Evolutionary conservation across 1,140 invertebrate genomes (phyloP).

Genomic region (Aculops lycopersici): DNA sequence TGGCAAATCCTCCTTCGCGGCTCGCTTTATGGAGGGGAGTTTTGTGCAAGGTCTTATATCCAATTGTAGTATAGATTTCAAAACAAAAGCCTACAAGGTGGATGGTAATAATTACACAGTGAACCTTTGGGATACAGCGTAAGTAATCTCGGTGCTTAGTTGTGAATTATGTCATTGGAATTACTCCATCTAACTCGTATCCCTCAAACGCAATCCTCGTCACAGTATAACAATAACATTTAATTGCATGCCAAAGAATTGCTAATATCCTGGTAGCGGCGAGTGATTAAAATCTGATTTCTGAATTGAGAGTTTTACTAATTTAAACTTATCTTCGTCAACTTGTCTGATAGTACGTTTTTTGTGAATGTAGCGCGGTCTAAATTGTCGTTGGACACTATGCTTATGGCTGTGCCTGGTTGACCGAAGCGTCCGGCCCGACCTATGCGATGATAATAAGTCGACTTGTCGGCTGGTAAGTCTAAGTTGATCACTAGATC

Average conservation of each 20-base stretch:
- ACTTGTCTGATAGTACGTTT: no score
- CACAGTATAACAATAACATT: no score
- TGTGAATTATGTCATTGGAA: no score
- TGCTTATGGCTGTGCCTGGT: neutral
- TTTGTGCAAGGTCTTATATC: slow-evolving; percentile 25
- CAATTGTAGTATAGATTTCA: slow-evolving; percentile 30
- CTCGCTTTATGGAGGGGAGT: slow-evolving; percentile 25
- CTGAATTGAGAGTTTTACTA: no score
- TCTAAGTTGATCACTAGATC: slow-evolving; percentile 80
- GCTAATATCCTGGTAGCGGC: neutral
- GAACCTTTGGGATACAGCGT: slow-evolving; percentile 29
- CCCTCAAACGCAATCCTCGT: no score
- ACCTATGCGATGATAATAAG: slow-evolving; percentile 80
- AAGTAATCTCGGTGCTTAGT: no score
- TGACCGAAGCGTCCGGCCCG: slow-evolving; percentile 45
- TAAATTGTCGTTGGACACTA: no score
- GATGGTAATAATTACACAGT: slow-evolving; percentile 25
- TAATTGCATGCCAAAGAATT: neutral
- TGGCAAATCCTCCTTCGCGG: slow-evolving; percentile 30
- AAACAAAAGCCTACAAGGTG: slow-evolving; percentile 26
- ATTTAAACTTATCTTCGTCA: no score
- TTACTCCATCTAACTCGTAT: no score
- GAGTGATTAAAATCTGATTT: no score
- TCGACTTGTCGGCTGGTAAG: slow-evolving; percentile 38
- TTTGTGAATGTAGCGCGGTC: no score